Percentiles rank a stretch among this genome's conserved stretches.
Evolutionary conservation across 2,113 vertebrate genomes (phyloP).

Genomic region (Lepus europaeus): DNA sequence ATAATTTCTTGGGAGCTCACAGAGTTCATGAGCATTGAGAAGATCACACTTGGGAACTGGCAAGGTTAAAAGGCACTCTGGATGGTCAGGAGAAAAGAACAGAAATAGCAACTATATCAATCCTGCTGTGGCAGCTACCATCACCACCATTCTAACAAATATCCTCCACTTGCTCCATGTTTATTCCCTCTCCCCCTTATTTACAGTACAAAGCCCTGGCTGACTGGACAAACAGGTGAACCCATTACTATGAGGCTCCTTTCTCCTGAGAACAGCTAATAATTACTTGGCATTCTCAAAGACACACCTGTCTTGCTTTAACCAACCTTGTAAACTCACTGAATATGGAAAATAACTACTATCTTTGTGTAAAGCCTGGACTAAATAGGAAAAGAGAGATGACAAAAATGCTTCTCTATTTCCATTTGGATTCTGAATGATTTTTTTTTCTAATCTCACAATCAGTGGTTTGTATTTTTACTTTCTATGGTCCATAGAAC

Average conservation of each 20-base stretch:
- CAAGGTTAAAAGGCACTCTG: not conserved
- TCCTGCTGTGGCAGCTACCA: fast-evolving
- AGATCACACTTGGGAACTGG: not conserved
- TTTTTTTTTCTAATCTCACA: not conserved
- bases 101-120: not conserved
- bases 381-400: not conserved
- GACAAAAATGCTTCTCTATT: not conserved
- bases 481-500: not conserved
- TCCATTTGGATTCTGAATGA: not conserved
- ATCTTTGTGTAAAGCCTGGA: not conserved
- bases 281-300: not conserved
- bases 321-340: not conserved
- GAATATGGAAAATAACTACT: not conserved
- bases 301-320: not conserved
- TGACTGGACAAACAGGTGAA: not conserved
- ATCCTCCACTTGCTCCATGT: fast-evolving
- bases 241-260: not conserved
- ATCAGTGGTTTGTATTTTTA: not conserved
- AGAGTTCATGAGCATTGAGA: not conserved
- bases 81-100: not conserved
- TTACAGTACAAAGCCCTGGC: not conserved
- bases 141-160: not conserved
- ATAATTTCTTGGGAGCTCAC: not conserved
- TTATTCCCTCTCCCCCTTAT: fast-evolving
- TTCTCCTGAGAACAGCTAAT: not conserved